phyloP scores from a whole-genome alignment of 2,888 invertebrate species.

The Ornithoptera priamus region DNA sequence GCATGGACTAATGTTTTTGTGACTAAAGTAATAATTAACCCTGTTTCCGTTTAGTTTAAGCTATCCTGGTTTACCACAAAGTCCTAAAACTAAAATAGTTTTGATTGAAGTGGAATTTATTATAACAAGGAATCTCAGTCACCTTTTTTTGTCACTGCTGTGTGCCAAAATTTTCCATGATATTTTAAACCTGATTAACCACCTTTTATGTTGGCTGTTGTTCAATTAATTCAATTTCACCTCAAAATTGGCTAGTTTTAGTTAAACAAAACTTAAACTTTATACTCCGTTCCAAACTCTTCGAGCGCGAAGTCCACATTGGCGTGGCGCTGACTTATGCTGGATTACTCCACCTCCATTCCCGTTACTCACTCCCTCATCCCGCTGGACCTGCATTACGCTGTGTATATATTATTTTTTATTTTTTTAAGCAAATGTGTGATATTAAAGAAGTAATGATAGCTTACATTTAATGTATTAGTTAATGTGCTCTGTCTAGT shows the following conservation, averaged over 20 bases:
- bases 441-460: slow-evolving; percentile 28
- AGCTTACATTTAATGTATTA: slow-evolving; percentile 27
- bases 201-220: too few species aligned
- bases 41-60: too few species aligned
- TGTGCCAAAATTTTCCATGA: too few species aligned
- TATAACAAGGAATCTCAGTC: too few species aligned
- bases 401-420: slow-evolving; percentile 20
- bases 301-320: not conserved
- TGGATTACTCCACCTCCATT: not conserved
- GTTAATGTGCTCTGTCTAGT: slow-evolving; percentile 25
- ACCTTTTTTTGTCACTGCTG: too few species aligned
- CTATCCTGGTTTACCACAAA: too few species aligned
- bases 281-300: not conserved
- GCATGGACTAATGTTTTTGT: too few species aligned
- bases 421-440: slow-evolving; percentile 25
- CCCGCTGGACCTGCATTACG: slow-evolving; percentile 14
- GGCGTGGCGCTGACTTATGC: not conserved
- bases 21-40: too few species aligned
- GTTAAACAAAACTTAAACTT: not conserved
- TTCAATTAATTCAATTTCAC: not conserved
- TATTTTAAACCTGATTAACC: too few species aligned
- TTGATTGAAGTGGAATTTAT: too few species aligned
- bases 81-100: too few species aligned
- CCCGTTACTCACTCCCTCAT: not conserved
- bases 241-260: not conserved